Evolutionary conservation across 2,888 invertebrate species (phyloP).

Genomic region (Caenorhabditis sinica): DNA sequence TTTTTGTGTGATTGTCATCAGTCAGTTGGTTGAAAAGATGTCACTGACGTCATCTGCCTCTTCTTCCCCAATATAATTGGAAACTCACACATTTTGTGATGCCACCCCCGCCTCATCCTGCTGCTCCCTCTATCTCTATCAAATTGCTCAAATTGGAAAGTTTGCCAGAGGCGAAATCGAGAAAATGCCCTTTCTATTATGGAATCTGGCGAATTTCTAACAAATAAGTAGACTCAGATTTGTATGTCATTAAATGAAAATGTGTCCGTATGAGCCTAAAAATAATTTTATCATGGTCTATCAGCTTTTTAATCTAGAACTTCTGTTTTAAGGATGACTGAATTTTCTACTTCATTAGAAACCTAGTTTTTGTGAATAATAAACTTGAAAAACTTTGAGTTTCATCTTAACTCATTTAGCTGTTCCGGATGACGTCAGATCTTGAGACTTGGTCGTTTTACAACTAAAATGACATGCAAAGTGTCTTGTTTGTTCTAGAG

Average conservation of each 20-base stretch:
- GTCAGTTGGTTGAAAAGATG: conserved; percentile 38
- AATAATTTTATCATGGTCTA: not conserved
- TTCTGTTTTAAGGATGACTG: not conserved
- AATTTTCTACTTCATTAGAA: too few species aligned
- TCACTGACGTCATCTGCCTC: conserved; percentile 41
- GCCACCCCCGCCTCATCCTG: conserved; percentile 47
- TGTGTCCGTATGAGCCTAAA: not conserved
- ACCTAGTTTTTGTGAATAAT: not conserved
- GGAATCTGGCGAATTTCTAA: not conserved
- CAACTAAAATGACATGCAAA: conserved; percentile 15
- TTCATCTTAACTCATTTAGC: not conserved
- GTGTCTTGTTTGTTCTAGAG: conserved; percentile 34
- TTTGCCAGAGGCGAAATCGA: conserved; percentile 56
- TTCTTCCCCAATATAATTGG: conserved; percentile 47
- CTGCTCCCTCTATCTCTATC: conserved; percentile 31
- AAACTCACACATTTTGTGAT: conserved; percentile 45
- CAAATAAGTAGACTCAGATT: not conserved
- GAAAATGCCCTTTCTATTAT: conserved; percentile 24
- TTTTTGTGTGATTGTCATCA: conserved; percentile 53
- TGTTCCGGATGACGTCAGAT: too few species aligned
- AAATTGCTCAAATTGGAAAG: conserved; percentile 53
- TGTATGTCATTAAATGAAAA: not conserved
- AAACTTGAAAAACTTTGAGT: not conserved
- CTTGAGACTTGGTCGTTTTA: not conserved
- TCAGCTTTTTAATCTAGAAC: not conserved